phyloP scores from a whole-genome alignment of 2,888 invertebrate genomes.

The Prosapia bicincta region DNA sequence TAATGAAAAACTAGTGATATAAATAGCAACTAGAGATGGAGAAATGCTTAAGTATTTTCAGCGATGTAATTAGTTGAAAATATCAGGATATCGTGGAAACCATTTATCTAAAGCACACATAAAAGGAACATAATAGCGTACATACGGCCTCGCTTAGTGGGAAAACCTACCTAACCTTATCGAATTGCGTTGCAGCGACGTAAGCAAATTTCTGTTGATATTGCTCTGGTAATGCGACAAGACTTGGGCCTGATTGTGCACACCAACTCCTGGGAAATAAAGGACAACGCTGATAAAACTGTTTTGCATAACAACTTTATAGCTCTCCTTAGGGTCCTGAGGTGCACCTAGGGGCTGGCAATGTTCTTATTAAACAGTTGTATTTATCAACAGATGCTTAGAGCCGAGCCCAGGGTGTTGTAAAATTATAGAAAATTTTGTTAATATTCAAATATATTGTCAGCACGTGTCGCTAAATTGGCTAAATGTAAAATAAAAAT shows the following conservation, averaged over 20 bases:
- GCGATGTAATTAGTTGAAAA: too few relatives aligned
- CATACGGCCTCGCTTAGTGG: too few relatives aligned
- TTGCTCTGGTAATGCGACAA: too few relatives aligned
- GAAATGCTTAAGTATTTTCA: too few relatives aligned
- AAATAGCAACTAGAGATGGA: too few relatives aligned
- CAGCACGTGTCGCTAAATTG: neutral
- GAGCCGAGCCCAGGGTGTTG: neutral
- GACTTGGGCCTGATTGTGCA: too few relatives aligned
- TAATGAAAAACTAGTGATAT: too few relatives aligned
- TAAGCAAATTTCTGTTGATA: neutral
- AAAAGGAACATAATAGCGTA: too few relatives aligned
- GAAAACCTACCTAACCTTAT: too few relatives aligned
- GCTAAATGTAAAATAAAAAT: too few relatives aligned
- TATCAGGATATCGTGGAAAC: too few relatives aligned
- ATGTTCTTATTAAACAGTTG: neutral
- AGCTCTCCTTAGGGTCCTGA: neutral
- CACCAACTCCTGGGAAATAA: neutral
- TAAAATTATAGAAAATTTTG: neutral
- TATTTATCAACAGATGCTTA: neutral
- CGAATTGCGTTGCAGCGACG: neutral
- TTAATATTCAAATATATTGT: neutral
- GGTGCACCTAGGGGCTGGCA: neutral
- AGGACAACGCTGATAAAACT: neutral
- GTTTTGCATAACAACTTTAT: slow-evolving; percentile 2
- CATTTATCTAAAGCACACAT: too few relatives aligned